Base-by-base conservation (phyloP, 2,113 vertebrate species). In the Girardinichthys multiradiatus region DNA sequence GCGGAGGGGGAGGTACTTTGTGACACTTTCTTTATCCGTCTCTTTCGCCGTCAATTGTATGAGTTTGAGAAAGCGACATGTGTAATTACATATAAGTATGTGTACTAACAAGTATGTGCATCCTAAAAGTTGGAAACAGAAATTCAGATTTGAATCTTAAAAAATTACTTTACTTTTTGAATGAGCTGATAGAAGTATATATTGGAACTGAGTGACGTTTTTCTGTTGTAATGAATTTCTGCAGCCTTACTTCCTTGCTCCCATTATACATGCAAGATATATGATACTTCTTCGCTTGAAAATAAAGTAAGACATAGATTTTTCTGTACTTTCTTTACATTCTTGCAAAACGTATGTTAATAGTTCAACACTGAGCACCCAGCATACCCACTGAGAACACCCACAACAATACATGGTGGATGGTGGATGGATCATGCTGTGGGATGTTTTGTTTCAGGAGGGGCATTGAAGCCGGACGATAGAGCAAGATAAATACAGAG, bases 1-100 rank as follows among this genome's bases (percentile, higher is more conserved):
- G 60, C 60, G 61, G 80, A 66, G 72, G 72, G 51, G 60, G 73
- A 26, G 86, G 76, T 70, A 79, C 74, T 84, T 62, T 24, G 72
- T 86, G 86, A 80, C 81, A 77, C 73, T 86, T 77, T 84, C 65
- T 76, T 64, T 76, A 80, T 81, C 68, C 54, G 76, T 84, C 82
- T 88, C 80, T 42, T 85, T 72, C 88, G 81, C 84, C 82, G 71
- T 91, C 85, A 86, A 87, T 72, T 68, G 83, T 80, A 68, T 74
- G 69, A 51, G 28, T 77, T 80, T 77, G 75, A 79, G 86, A 84
- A 82, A 85, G 81, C 48, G 65, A 68, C 58, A 48, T 51, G 54
- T 71, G 39, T 65, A 51, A 77, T 63, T 64, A 37, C 54, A 69
- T 72, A 42, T 65, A 29, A 29, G 26, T 42, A 31, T 68, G 37